These are phyloP conservation scores for Drosophila nr. fundita DNA, from an alignment of 2,888 invertebrate species.

Conservation along the genomic window DNA sequence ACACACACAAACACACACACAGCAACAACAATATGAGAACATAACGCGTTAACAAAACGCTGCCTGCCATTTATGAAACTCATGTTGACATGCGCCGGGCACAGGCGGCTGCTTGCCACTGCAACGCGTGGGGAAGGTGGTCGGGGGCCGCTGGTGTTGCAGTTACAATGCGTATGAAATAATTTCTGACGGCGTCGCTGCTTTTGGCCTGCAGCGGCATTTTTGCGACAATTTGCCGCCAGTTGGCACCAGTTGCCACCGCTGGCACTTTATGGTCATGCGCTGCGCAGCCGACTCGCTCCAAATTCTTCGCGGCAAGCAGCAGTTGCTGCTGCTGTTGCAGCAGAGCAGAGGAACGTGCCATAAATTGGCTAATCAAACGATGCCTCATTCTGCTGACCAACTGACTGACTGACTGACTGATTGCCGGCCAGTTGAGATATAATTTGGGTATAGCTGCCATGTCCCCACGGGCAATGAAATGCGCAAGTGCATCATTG, in stretches of 20 bases:
- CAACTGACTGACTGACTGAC: constrained; percentile 48
- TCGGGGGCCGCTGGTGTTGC: constrained; percentile 11
- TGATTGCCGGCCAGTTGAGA: constrained; percentile 51
- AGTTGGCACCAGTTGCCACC: constrained; percentile 23
- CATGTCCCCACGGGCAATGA: constrained; percentile 42
- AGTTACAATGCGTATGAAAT: constrained; percentile 78
- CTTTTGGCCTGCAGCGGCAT: constrained; percentile 78
- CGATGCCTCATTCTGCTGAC: constrained; percentile 44
- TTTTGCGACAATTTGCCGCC: constrained; percentile 73
- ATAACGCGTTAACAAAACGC: constrained; percentile 73
- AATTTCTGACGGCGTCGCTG: constrained; percentile 69
- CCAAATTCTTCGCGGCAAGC: constrained; percentile 77
- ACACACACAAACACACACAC: background rate
- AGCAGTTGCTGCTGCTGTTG: constrained; percentile 25
- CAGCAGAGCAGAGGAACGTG: constrained; percentile 76
- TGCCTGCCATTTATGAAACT: constrained; percentile 75
- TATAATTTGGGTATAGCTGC: constrained; percentile 64
- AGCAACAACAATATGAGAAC: constrained; percentile 58
- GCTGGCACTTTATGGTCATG: constrained; percentile 74
- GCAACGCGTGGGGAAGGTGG: background rate
- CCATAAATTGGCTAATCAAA: constrained; percentile 85
- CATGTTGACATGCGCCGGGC: constrained; percentile 78
- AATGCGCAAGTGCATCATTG: constrained; percentile 19
- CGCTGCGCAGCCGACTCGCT: constrained; percentile 67
- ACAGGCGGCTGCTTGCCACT: constrained; percentile 52